Percentiles rank a stretch among this genome's conserved stretches.
phyloP scores from a whole-genome alignment of 2,113 vertebrate species.

The Sorex fumeus region DNA sequence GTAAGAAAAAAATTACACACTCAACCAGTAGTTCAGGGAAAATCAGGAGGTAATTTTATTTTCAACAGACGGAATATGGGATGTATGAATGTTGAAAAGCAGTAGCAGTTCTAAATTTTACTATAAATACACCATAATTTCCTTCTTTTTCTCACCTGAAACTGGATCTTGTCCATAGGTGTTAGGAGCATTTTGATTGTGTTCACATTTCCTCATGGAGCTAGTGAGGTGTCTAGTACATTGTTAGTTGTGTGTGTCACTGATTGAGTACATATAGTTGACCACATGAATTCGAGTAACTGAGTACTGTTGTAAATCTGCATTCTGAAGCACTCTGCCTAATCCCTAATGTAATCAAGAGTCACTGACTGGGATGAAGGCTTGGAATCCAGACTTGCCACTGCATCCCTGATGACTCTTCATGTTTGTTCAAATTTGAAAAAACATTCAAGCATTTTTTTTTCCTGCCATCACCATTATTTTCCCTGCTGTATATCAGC shows the following conservation, averaged over 20 bases:
- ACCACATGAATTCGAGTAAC: background rate
- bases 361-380: background rate
- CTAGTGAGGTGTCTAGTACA: background rate
- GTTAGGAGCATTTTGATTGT: constrained; percentile 7
- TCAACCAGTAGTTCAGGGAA: background rate
- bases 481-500: background rate
- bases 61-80: background rate
- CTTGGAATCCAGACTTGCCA: background rate
- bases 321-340: background rate
- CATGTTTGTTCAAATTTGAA: background rate
- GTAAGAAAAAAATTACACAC: background rate
- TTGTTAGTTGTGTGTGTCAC: background rate
- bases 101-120: constrained; percentile 6
- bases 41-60: constrained; percentile 30
- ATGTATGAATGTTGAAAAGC: constrained; percentile 46
- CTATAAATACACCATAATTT: background rate
- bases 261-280: background rate
- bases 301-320: background rate
- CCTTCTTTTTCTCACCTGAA: background rate
- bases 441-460: constrained; percentile 4
- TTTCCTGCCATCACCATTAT: background rate
- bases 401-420: background rate
- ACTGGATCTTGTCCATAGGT: background rate
- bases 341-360: background rate
- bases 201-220: background rate